These are phyloP conservation scores for Aspidapion aeneum DNA, from an alignment of 2,888 invertebrate genomes.

Conservation along the genomic window DNA sequence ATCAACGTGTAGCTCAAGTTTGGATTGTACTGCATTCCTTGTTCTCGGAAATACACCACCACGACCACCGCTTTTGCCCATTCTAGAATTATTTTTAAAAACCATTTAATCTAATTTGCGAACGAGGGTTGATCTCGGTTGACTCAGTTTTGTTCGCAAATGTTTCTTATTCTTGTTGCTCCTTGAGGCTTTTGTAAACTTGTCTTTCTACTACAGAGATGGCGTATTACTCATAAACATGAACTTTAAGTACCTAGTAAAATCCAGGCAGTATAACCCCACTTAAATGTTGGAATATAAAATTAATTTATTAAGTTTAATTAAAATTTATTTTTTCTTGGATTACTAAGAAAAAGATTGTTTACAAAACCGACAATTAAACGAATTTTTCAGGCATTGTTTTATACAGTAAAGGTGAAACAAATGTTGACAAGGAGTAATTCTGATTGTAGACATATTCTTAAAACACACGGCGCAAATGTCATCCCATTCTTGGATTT, in stretches of 20 bases:
- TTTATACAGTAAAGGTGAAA: conserved; percentile 76
- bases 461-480: no score
- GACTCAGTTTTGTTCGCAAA: no score
- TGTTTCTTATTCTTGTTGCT: conserved; percentile 40
- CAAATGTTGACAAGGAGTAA: conserved; percentile 75
- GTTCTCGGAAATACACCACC: conserved; percentile 64
- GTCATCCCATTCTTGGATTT: no score
- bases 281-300: no score
- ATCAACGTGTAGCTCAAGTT: conserved; percentile 59
- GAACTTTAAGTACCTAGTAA: no score
- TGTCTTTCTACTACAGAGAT: no score
- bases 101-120: conserved; percentile 33
- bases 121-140: conserved; percentile 20
- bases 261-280: no score
- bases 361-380: conserved; percentile 74
- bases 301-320: no score
- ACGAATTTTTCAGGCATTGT: conserved; percentile 64
- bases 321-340: no score
- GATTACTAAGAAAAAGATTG: conserved; percentile 43
- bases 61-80: conserved; percentile 69
- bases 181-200: no score
- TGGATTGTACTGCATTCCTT: conserved; percentile 66
- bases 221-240: no score
- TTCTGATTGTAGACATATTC: no score
- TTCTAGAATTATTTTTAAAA: conserved; percentile 66